Percentiles rank a stretch among this genome's conserved stretches.
phyloP scores from a whole-genome alignment of 2,888 invertebrate genomes.

The Drosophila setosimentum region DNA sequence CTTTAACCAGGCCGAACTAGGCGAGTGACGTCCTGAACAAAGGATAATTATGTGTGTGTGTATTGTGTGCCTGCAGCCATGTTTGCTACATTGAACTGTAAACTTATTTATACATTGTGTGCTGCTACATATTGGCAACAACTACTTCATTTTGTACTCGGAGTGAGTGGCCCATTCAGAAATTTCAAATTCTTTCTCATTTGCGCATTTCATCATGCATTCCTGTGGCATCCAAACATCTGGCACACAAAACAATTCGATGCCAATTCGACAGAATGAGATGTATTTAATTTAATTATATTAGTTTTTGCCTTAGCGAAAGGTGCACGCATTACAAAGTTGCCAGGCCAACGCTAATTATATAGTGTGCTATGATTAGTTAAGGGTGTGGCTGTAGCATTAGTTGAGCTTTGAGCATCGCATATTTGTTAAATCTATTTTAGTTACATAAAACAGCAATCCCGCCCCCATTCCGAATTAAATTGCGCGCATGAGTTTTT shows the following conservation, averaged over 20 bases:
- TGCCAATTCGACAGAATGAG: constrained; percentile 51
- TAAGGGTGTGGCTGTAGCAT: background rate
- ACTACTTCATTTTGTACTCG: constrained; percentile 55
- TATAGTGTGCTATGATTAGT: constrained; percentile 17
- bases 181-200: background rate
- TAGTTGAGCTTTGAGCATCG: constrained; percentile 1
- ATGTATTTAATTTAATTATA: constrained; percentile 25
- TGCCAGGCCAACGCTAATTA: constrained; percentile 25
- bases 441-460: background rate
- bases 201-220: constrained; percentile 3
- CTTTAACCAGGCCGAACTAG: constrained; percentile 32
- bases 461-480: background rate
- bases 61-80: constrained; percentile 13
- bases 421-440: constrained; percentile 7
- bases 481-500: constrained; percentile 1
- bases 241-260: constrained; percentile 8
- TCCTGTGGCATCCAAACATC: background rate
- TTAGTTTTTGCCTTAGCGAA: background rate
- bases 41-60: background rate
- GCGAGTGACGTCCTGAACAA: constrained; percentile 16
- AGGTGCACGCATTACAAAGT: constrained; percentile 10
- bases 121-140: constrained; percentile 56
- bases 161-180: background rate
- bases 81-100: constrained; percentile 39
- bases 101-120: constrained; percentile 15